Evolutionary conservation across 2,888 invertebrate genomes (phyloP), one percentile per base, ranked within the genome.

Genomic region (Drosophila planitibia): DNA sequence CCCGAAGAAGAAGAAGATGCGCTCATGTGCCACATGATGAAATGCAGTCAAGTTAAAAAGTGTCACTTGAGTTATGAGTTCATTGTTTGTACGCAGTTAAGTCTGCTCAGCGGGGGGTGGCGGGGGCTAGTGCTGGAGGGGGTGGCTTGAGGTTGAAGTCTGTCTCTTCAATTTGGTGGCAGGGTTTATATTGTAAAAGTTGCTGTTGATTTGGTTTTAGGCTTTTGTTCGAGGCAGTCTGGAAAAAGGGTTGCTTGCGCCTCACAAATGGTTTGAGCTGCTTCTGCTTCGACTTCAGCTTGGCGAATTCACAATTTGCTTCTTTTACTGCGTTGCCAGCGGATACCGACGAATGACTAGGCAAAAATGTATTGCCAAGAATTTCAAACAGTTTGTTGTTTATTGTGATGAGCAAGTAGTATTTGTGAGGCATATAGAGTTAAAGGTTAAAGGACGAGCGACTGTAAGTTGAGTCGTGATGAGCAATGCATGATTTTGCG

Each of bases 41-140:
- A 92, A 92, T 92, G 92, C 92, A 92, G 91, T 88, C 91, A 89
- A 90, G 91, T 91, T 91, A 90, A 92, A 91, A 92, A 92, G 92
- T 92, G 92, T 92, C 92, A 92, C 92, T 91, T 92, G 92, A 92
- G 92, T 92, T 92, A 92, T 92, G 91, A 91, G 85, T 90, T 86
- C 92, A 92, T 92, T 92, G 92, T 92, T 86, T 90, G 85, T 82
- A 85, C 79, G 70, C 74, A 71, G 88, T 90, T 87, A 79, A 77
- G 77, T 16, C 71, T 65, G 79, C 66, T 52, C 47, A 39, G 37
- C 30, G 22, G 39, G 49, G 30, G 22, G 53, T 61, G 44, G 39
- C 52, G 9, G 19, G 9, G 19, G 39, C 19, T 44, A 22, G 16
- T 47, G 22, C 22, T 44, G 54, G 25, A 32, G 25, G 47, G 57